Base-by-base conservation (phyloP, 2,888 invertebrate genomes). In the Scaptomyza parva region DNA sequence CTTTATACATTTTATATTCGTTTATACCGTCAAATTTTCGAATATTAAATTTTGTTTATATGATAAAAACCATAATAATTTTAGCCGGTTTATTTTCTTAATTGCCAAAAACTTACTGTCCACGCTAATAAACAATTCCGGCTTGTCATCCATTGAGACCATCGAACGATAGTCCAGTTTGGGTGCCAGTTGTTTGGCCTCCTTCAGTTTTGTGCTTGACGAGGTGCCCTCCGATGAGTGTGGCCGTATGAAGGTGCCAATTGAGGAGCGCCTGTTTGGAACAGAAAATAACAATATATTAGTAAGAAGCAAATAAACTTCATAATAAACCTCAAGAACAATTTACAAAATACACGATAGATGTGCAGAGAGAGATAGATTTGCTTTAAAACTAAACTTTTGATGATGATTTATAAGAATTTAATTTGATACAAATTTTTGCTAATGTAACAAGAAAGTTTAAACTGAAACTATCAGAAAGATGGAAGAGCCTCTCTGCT, bases 101-200 rank as follows among this genome's bases (percentile, higher is more conserved):
- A n/a, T n/a, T n/a, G n/a, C n/a, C n/a, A n/a, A n/a, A 37, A 37
- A 95, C 97, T 95, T 92, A 97, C 97, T 97, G 92, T 98, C 97
- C 90, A 98, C 96, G 50, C 97, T 97, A 79, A 96, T 96, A 93
- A 98, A 98, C 78, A 98, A 94, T 92, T 98, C 98, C 4, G 98
- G 97, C 95, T 97, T 97, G 91, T 98, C 98, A 88, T 97, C 97
- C 74, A 97, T 96, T 20, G 97, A 97, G 70, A 97, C 97, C 97
- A 97, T 97, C 90, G 97, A 97, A 89, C 97, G 95, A 91, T 97
- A 97, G 92, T 97, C 97, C 76, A 97, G 93, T 87, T 96, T 95
- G 35, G 97, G 97, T 70, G 96, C 96, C 73, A 94, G 95, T 86
- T 95, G 95, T 51, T 96, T 96, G 66, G 93, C 92, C 35, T 93